Evolutionary conservation across 2,797 vertebrate species (phyloP).

Genomic region (Sebastes miniatus): DNA sequence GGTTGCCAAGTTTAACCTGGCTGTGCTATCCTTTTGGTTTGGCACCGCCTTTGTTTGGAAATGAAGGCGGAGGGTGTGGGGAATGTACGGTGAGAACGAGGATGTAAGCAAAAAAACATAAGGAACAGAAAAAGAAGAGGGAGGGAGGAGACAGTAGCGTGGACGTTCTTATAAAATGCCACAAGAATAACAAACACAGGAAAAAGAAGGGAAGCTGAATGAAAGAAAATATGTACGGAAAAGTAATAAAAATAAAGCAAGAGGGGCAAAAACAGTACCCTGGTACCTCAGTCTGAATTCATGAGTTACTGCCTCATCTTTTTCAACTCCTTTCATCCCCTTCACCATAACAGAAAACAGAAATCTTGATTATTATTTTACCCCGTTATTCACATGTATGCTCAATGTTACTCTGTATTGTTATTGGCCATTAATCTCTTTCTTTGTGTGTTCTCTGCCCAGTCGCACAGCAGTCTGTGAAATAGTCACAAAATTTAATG

Average conservation of each 20-base stretch:
- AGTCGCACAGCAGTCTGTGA: no score
- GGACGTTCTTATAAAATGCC: constrained; percentile 36
- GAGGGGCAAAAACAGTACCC: not conserved
- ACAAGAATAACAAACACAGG: constrained; percentile 46
- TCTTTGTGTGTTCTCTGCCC: not conserved
- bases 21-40: constrained; percentile 64
- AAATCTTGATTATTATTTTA: not conserved
- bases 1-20: constrained; percentile 69
- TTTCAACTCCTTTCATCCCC: not conserved
- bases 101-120: constrained; percentile 10
- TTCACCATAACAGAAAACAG: not conserved
- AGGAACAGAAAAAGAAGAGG: constrained; percentile 15
- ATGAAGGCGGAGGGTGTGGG: constrained; percentile 35
- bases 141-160: constrained; percentile 4
- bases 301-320: not conserved
- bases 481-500: no score
- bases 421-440: not conserved
- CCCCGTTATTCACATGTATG: not conserved
- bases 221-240: constrained; percentile 16
- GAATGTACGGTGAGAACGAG: constrained; percentile 6
- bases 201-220: constrained; percentile 21
- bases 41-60: constrained; percentile 67
- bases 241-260: constrained; percentile 20
- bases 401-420: not conserved
- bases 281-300: not conserved